These are phyloP conservation scores for Dinocampus coccinellae DNA, from an alignment of 2,888 invertebrate genomes.

Conservation along the genomic window DNA sequence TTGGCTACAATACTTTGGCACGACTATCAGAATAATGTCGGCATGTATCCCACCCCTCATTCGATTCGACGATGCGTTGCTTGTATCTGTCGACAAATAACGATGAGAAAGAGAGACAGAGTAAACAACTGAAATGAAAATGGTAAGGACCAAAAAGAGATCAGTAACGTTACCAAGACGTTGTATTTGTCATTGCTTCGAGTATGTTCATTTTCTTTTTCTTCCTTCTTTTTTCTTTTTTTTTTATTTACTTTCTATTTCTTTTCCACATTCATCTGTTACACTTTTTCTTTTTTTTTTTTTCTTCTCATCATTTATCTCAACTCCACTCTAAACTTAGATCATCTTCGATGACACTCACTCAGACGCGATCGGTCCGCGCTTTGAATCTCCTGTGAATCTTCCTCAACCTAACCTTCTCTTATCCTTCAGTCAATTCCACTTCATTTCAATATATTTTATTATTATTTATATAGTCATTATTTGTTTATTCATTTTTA, in stretches of 20 bases:
- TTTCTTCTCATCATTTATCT: conserved; percentile 5
- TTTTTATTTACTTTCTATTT: conserved; percentile 11
- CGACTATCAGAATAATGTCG: conserved; percentile 18
- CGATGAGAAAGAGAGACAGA: background rate
- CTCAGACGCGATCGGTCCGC: conserved; percentile 38
- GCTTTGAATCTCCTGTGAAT: conserved; percentile 31
- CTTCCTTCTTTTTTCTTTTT: conserved; percentile 2
- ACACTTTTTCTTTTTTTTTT: no score
- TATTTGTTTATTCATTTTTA: background rate
- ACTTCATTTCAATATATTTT: conserved; percentile 12
- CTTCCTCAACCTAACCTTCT: conserved; percentile 25
- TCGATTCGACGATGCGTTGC: background rate
- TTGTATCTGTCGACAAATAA: background rate
- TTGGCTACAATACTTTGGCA: conserved; percentile 36
- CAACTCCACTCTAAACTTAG: conserved; percentile 44
- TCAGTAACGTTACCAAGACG: conserved; percentile 8
- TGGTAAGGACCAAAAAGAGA: conserved; percentile 28
- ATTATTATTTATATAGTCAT: conserved; percentile 1
- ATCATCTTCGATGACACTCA: conserved; percentile 42
- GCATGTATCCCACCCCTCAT: conserved; percentile 15
- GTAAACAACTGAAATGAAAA: conserved; percentile 18
- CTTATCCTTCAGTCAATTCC: conserved; percentile 19
- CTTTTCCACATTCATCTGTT: conserved; percentile 7
- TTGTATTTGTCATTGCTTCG: conserved; percentile 38
- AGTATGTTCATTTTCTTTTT: conserved; percentile 27